These are phyloP conservation scores for Sycophaga agraensis DNA, from an alignment of 1,140 invertebrate genomes.

Conservation along the genomic window DNA sequence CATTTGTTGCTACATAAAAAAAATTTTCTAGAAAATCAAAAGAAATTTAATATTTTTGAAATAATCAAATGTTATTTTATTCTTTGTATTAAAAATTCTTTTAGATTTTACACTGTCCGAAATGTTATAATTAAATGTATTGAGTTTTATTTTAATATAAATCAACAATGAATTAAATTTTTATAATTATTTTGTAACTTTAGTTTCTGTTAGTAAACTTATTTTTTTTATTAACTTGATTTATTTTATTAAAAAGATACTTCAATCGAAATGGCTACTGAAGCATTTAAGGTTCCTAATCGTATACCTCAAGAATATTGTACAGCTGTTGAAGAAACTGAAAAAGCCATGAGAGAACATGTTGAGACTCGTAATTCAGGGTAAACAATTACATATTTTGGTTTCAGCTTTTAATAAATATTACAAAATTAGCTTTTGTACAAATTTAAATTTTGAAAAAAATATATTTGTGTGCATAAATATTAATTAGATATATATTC, in stretches of 20 bases:
- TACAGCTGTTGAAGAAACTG: constrained; percentile 38
- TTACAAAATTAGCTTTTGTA: too few relatives aligned
- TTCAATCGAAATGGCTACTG: constrained; percentile 5
- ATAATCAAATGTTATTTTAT: too few relatives aligned
- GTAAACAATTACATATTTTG: constrained; percentile 26
- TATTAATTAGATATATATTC: background rate
- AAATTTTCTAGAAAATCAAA: too few relatives aligned
- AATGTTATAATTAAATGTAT: too few relatives aligned
- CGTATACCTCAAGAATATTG: constrained; percentile 47
- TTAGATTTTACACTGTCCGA: too few relatives aligned
- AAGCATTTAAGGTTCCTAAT: constrained; percentile 23
- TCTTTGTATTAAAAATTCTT: too few relatives aligned
- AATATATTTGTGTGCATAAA: background rate
- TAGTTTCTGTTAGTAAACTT: background rate
- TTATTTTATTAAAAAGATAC: background rate
- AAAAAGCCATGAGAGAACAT: constrained; percentile 39
- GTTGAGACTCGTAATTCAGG: constrained; percentile 27
- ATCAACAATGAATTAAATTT: background rate
- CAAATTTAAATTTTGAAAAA: background rate
- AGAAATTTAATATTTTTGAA: too few relatives aligned
- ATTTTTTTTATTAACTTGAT: background rate
- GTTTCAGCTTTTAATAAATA: background rate
- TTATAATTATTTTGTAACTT: background rate
- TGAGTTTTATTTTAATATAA: background rate
- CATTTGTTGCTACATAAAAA: too few relatives aligned